These are phyloP conservation scores for Bufo gargarizans DNA, from an alignment of 2,113 vertebrate species.

Conservation along the genomic window DNA sequence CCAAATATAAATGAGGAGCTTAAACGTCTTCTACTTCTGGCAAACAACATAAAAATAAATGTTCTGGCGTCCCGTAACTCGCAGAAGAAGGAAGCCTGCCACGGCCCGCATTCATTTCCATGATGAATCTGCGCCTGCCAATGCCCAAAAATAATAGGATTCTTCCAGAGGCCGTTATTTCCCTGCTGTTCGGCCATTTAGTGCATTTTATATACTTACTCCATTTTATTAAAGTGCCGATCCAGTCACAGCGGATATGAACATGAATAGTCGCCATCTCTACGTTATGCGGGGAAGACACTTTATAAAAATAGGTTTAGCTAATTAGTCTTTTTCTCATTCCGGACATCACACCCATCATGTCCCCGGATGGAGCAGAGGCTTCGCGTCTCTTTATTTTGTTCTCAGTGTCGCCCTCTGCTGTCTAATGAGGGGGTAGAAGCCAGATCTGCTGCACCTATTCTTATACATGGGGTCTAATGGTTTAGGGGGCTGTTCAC, in stretches of 20 bases:
- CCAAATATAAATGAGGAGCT: constrained; percentile 21
- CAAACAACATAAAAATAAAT: constrained; percentile 14
- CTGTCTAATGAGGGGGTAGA: neutral
- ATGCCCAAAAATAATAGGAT: constrained; percentile 6
- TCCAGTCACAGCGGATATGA: neutral
- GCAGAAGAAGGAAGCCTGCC: neutral
- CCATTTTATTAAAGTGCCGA: neutral
- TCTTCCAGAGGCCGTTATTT: neutral
- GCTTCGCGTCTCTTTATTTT: neutral
- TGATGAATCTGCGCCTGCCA: constrained; percentile 19
- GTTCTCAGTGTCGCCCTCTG: neutral
- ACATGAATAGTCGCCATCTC: neutral
- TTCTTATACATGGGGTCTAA: no score
- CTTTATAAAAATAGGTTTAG: neutral
- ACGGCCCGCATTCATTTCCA: constrained; percentile 10
- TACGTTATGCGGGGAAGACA: neutral
- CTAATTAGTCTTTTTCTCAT: neutral
- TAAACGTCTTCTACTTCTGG: constrained; percentile 7
- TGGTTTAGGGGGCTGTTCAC: no score
- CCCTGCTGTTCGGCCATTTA: constrained; percentile 1
- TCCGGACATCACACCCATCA: neutral
- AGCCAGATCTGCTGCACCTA: no score
- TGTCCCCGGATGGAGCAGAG: neutral
- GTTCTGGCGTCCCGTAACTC: constrained; percentile 2
- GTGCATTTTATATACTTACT: constrained; percentile 1